phyloP scores from a whole-genome alignment of 2,113 vertebrate species.

The Eulacestoma nigropectus region DNA sequence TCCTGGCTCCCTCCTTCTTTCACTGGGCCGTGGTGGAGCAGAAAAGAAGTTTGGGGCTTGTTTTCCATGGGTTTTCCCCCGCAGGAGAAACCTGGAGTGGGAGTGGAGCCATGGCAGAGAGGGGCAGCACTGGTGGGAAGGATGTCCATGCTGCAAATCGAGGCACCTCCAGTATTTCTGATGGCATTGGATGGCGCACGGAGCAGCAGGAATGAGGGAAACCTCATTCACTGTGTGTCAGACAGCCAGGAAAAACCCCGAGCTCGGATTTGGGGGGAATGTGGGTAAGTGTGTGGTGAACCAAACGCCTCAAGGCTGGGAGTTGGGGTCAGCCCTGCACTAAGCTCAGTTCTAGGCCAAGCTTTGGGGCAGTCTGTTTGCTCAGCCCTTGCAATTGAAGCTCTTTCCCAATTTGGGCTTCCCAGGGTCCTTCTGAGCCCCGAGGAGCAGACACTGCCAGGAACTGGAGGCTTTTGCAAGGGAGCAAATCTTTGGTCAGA shows the following conservation, averaged over 20 bases:
- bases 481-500: background rate
- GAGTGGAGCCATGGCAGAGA: background rate
- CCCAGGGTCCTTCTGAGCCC: background rate
- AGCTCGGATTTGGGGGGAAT: background rate
- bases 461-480: background rate
- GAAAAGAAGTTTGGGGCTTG: background rate
- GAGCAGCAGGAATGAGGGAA: background rate
- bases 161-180: background rate
- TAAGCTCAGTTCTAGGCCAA: background rate
- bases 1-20: background rate
- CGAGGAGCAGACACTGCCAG: background rate
- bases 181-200: rapidly evolving
- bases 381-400: background rate
- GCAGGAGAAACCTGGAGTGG: background rate
- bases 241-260: background rate
- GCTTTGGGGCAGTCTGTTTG: background rate
- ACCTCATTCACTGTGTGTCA: background rate
- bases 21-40: background rate
- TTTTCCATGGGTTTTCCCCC: background rate
- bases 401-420: background rate
- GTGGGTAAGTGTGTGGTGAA: background rate
- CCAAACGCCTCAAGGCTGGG: rapidly evolving
- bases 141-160: rapidly evolving
- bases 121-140: background rate
- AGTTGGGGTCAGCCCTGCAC: background rate